Base-by-base conservation (phyloP, 2,888 invertebrate genomes). In the Cetonia aurata region DNA sequence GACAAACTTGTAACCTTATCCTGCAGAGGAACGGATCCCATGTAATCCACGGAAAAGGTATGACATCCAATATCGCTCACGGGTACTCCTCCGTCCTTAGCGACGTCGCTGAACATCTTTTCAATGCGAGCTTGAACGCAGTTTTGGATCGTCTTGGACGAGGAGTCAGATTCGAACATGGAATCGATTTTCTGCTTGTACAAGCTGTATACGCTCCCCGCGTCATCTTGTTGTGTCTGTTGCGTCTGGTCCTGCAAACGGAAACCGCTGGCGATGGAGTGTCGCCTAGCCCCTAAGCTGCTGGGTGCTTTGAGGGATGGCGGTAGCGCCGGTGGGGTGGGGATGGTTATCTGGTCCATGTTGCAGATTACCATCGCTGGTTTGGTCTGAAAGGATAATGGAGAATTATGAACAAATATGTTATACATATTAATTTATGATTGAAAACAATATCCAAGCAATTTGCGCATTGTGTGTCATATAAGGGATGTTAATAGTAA, bases 161-260 rank as follows among this genome's bases (percentile, higher is more conserved):
- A 50, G 9, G 74, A 69, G 74, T 79, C 85, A 71, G 79, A 82
- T 72, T 86, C 86, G 85, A 96, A 96, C 85, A 96, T 91, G 25
- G 93, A 90, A 85, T 96, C 96, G 80, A 96, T 96, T 83, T 93
- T 91, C 80, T 93, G 91, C 83, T 94, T 94, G 85, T 93, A 93
- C 71, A 91, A 87, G 70, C 92, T 91, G 79, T 91, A 89, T 3
- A 85, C 79, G 72, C 84, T 84, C 17, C 83, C 81, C 0, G 82
- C 80, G 25, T 80, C 80, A 59, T 79, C 78, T 46, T 77, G 75
- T 53, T 75, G 73, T 0, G 19, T 33, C 31, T 8, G 17, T 10
- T 48, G 62, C 10, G 62, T 46, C 50, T 66, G 72, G 79, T 83
- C 82, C 60, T 80, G 73, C 3, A 84, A 76, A 1, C 84, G 80